A percentile compares a stretch with the other conserved stretches of the same genome.
Conservation (phyloP, 2,888 invertebrate species). For the Caenorhabditis sinica region DNA sequence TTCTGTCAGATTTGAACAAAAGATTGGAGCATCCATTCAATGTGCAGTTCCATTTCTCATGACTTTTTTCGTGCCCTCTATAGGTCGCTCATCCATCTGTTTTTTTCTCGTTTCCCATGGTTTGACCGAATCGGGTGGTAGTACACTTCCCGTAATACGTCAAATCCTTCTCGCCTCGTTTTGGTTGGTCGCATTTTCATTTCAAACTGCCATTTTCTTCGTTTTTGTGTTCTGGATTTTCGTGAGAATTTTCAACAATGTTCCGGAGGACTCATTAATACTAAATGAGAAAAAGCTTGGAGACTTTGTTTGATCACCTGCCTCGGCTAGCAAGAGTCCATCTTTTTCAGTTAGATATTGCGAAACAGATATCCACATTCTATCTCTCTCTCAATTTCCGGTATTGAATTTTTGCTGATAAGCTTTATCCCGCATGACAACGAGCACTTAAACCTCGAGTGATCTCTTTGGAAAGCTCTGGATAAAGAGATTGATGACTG, state of each 20-base stretch:
- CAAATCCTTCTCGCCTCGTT: constrained; percentile 37
- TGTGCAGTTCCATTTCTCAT: constrained; percentile 28
- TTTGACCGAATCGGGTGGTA: constrained; percentile 8
- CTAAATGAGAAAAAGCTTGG: constrained; percentile 8
- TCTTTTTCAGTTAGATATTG: neutral
- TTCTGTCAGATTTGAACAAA: constrained; percentile 45
- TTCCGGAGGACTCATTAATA: constrained; percentile 24
- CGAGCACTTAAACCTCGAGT: neutral
- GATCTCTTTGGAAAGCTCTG: neutral
- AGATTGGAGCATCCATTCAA: constrained; percentile 30
- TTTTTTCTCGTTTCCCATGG: constrained; percentile 30
- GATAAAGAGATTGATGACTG: no score
- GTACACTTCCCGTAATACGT: constrained; percentile 37
- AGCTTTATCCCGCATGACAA: no score
- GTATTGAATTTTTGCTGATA: no score
- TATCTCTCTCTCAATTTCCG: no score
- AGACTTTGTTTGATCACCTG: constrained; percentile 15
- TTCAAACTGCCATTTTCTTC: neutral
- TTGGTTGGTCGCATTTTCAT: neutral
- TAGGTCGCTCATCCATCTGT: neutral
- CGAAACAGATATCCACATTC: neutral
- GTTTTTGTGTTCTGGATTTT: neutral
- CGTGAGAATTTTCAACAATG: constrained; percentile 2
- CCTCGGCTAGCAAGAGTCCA: neutral
- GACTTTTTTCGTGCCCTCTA: neutral